phyloP scores from a whole-genome alignment of 2,797 vertebrate species.

The Forpus xanthops region DNA sequence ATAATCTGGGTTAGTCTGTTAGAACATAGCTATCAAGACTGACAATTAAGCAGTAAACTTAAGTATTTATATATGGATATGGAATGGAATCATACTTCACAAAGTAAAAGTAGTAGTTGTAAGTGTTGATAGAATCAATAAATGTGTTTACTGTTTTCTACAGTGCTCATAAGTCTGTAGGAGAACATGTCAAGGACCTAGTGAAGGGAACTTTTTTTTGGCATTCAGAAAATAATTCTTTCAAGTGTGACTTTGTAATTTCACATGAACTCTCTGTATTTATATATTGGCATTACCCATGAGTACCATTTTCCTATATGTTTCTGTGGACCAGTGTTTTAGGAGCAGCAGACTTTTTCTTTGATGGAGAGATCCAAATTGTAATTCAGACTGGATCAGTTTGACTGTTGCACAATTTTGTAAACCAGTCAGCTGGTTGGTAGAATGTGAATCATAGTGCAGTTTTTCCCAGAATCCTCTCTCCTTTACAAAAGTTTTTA shows the following conservation, averaged over 20 bases:
- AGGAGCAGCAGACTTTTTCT: neutral
- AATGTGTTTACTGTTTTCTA: neutral
- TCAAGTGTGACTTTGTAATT: neutral
- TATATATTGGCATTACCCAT: neutral
- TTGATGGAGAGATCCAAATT: neutral
- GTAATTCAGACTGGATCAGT: neutral
- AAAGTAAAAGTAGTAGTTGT: neutral
- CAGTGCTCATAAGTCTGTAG: neutral
- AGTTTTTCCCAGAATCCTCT: neutral
- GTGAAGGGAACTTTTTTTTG: neutral
- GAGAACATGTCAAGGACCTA: neutral
- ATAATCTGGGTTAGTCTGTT: neutral
- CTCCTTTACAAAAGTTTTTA: neutral
- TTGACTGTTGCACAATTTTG: neutral
- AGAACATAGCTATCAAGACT: neutral
- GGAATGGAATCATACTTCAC: neutral
- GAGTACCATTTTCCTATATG: neutral
- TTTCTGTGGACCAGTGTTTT: neutral
- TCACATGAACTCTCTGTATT: neutral
- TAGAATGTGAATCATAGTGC: neutral
- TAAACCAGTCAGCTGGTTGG: neutral
- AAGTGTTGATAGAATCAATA: neutral
- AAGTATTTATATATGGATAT: neutral
- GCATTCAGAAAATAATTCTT: neutral
- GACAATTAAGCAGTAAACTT: neutral